Evolutionary conservation across 2,797 vertebrate genomes (phyloP), one percentile per base, ranked within the genome.

Genomic region (Hoplostethus mediterraneus): DNA sequence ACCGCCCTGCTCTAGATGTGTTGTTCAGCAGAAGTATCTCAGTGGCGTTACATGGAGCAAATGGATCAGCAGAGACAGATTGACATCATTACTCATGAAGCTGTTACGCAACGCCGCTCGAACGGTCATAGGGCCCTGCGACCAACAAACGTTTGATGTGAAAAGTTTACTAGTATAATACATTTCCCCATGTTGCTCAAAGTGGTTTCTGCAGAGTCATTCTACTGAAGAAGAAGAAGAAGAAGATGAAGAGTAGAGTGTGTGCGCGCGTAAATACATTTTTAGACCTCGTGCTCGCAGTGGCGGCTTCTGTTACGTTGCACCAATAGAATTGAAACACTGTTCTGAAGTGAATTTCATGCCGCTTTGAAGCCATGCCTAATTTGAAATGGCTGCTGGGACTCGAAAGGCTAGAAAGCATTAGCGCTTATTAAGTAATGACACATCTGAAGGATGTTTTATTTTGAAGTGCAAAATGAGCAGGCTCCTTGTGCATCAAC

Each of bases 271-370:
- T 28, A 28, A 28, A 28, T 28, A 40, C 10, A 40, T 40, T 40
- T 8, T 40, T 40, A 38, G 28, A 28, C 28, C 28, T 28, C 28
- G 28, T 28, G 28, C 28, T 28, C 3, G 28, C 3, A 2, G 28
- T 28, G 3, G 28, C 3, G 28, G 28, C 28, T 28, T 28, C 28
- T 28, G 33, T 36, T 36, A 36, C 6, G 4, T n/a, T 75, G 73
- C 73, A 82, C 71, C 58, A 61, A 75, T 75, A 62, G 60, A 17
- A 62, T 36, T 76, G 74, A 77, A 48, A 90, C 72, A 86, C 72
- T 59, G 2, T 30, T 0, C 51, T 51, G n/a, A 66, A 65, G 5
- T 21, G 47, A 62, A 33, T 33, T 2, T 48, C 33, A 13, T 17
- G 67, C 13, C 3, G 21, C 52, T 7, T 44, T 45, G 57, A 47